Evolutionary conservation across 2,113 vertebrate species (phyloP), one percentile per base, ranked within the genome.

Genomic region (Centropus unirufus): DNA sequence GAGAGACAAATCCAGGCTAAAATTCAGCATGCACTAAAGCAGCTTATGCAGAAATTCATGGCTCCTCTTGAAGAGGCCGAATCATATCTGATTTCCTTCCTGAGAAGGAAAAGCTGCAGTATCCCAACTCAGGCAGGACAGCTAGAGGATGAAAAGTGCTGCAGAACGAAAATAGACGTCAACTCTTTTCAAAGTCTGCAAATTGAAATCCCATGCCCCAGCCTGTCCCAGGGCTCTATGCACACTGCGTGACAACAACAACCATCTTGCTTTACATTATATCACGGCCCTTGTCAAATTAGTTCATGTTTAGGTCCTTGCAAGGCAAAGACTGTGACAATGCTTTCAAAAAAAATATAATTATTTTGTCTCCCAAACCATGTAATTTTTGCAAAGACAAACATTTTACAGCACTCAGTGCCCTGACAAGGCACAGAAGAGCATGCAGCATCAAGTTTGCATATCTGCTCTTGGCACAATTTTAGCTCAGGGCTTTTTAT

Each of bases 181-280:
- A 42, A 4, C 2, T 85, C 4, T 79, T 42, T 62, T 52, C 40
- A 64, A 49, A 72, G 52, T 12, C 29, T 68, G 18, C 3, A 22
- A 72, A 57, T 1, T 8, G 29, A 39, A 18, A 12, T 44, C 23
- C 46, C 14, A 9, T 40, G 16, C 42, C 55, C 21, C 36, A 73
- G 19, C 3, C 26, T 47, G 52, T 58, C 23, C 12, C 40, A 49
- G 27, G 24, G 26, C 62, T 46, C 27, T 47, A 0, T 0, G 0
- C 32, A 20, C 8, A 2, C 13, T 8, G 1, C 21, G 47, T 58
- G 47, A n/a, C 49, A n/a, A 49, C 49, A n/a, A 49, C 46, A 26
- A 49, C 22, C 67, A 69, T 44, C 49, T 76, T 79, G 54, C n/a
- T 87, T 62, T 20, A 14, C 3, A 1, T 21, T 46, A 0, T 2